Base-by-base conservation (phyloP, 1,140 invertebrate genomes). In the Limonius californicus region DNA sequence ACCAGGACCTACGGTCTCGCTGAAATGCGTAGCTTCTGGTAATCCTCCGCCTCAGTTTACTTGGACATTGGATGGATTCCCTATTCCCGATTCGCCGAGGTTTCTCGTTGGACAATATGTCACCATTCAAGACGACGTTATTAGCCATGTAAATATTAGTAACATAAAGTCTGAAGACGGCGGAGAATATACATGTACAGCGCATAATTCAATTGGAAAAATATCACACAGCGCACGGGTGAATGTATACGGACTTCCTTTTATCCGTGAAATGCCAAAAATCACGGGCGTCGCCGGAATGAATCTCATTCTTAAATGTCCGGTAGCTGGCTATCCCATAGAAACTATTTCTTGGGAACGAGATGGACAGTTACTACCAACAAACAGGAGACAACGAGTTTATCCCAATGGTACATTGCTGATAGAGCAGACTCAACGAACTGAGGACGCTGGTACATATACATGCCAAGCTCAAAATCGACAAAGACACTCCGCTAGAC, bases 101-200 rank as follows among this genome's bases (percentile, higher is more conserved):
- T 93, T 92, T 76, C 84, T 93, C 70, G 90, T 94, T 35, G 92
- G 92, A 15, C 92, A 95, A 77, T 93, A 94, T 78, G 91, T 94
- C 57, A 95, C 92, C 1, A 84, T 91, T 9, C 90, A 94, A 76
- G 93, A 94, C 68, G 91, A 95, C 76, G 92, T 97, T 35, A 91
- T 96, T 75, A 95, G 93, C 71, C 93, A 95, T 80, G 90, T 97
- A 65, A 97, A 97, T 80, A 92, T 97, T 68, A 91, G 90, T 65
- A 86, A 88, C 61, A 86, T 94, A 27, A 87, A 88, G 63, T 89
- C 93, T 47, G 89, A 94, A 81, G 93, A 96, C 77, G 94, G 94
- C 50, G 95, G 94, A 9, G 88, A 94, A 74, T 97, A 95, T 76
- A 85, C 87, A 16, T 97, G 95, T 76, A 84, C 85, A 8, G 94